Base-by-base conservation (phyloP, 1,140 invertebrate species). In the Zaprionus gabonicus region DNA sequence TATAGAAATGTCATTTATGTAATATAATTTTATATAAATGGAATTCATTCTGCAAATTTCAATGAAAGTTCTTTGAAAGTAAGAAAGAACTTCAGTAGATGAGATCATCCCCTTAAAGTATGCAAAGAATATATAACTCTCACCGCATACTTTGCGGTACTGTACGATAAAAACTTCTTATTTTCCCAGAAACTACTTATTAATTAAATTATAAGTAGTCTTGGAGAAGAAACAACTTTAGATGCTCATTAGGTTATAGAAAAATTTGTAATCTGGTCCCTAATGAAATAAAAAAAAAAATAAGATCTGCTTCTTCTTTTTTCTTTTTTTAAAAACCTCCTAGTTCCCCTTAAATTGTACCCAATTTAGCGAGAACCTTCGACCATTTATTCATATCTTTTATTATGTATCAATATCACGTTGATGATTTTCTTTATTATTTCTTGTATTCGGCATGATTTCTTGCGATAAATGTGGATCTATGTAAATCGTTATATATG, bases 391-490 rank as follows among this genome's bases (percentile, higher is more conserved):
- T 76, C 59, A 82, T 87, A 71, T 90, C 27, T 66, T 74, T 56
- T 78, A 76, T 84, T 88, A 76, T 76, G 78, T 88, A 90, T 75
- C 84, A 81, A 90, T 88, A 88, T 88, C 84, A 88, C 84, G 85
- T 88, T 88, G 85, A 87, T 88, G 85, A 88, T 73, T 84, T 72
- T 75, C 72, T 70, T 62, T 58, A 13, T 46, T 41, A 25, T 49
- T 34, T 58, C n/a, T 27, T 77, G 71, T 58, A 49, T 31, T 68
- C 41, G 55, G 56, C 63, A 51, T 51, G 46, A 51, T 25, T 25
- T 65, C 66, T 75, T 74, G 65, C 78, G 62, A 67, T 81, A 81
- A 64, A 70, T 71, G 66, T 76, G 74, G 56, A 62, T 57, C 53
- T 67, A 70, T 82, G 56, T 79, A 82, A 41, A 69, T 79, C 34